Evolutionary conservation across 2,113 vertebrate species (phyloP).

Genomic region (Pteropus alecto): DNA sequence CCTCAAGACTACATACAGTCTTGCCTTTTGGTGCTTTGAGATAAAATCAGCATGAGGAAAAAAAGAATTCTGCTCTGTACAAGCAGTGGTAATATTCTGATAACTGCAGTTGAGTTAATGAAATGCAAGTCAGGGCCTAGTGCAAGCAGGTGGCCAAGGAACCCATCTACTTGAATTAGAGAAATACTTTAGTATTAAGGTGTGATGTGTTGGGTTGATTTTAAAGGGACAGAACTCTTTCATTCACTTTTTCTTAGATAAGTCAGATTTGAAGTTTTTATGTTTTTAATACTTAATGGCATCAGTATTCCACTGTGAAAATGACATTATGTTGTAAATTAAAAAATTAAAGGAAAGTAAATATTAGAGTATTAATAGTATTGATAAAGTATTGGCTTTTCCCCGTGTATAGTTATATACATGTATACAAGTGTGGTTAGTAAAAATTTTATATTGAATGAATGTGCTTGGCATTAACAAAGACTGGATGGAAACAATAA

Average conservation of each 20-base stretch:
- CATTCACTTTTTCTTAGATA: not conserved
- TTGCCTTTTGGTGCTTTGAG: not conserved
- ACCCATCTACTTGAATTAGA: not conserved
- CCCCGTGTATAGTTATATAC: not conserved
- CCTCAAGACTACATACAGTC: not conserved
- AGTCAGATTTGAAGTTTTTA: not conserved
- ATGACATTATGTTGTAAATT: not conserved
- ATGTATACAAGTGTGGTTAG: not conserved
- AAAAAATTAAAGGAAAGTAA: constrained; percentile 23
- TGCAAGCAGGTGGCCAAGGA: not conserved
- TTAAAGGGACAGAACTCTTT: not conserved
- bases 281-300: not conserved
- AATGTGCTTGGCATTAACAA: not conserved
- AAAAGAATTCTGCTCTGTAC: not conserved
- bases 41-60: constrained; percentile 25
- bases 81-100: not conserved
- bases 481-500: not conserved
- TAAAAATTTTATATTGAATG: not conserved
- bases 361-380: not conserved
- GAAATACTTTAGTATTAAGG: not conserved
- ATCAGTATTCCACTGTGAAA: not conserved
- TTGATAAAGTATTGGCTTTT: not conserved
- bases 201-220: not conserved
- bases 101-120: not conserved
- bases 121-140: not conserved